These are phyloP conservation scores for Heterotilapia buettikoferi DNA, from an alignment of 2,113 vertebrate species.

Conservation along the genomic window DNA sequence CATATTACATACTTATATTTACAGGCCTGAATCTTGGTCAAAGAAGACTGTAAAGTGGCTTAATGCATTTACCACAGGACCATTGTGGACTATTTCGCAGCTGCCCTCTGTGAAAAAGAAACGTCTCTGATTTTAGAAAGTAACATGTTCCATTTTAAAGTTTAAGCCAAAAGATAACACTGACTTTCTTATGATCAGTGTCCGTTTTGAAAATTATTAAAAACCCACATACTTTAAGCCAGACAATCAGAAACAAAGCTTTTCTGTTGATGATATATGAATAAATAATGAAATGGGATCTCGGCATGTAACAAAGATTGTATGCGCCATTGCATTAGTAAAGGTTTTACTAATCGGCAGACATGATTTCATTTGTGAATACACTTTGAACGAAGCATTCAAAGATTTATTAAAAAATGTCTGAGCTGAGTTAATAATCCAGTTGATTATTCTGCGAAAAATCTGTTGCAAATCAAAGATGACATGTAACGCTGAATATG, in stretches of 20 bases:
- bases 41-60: not conserved
- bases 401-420: constrained; percentile 27
- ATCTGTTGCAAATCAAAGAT: constrained; percentile 20
- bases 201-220: not conserved
- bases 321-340: constrained; percentile 51
- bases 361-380: constrained; percentile 35
- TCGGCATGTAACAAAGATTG: constrained; percentile 35
- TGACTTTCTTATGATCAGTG: not conserved
- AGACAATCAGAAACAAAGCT: constrained; percentile 59
- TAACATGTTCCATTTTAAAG: not conserved
- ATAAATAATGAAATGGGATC: constrained; percentile 49
- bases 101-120: not conserved
- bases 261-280: constrained; percentile 37
- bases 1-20: not conserved
- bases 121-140: not conserved
- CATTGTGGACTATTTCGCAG: not conserved
- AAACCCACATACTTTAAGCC: not conserved
- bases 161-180: not conserved
- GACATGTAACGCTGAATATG: constrained; percentile 45
- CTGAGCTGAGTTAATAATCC: constrained; percentile 19
- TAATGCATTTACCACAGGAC: not conserved
- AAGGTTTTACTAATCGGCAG: constrained; percentile 51
- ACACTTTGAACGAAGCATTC: constrained; percentile 44
- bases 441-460: constrained; percentile 19
- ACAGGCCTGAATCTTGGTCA: not conserved